Evolutionary conservation across 2,113 vertebrate species (phyloP).

Genomic region (Semnornis frantzii): DNA sequence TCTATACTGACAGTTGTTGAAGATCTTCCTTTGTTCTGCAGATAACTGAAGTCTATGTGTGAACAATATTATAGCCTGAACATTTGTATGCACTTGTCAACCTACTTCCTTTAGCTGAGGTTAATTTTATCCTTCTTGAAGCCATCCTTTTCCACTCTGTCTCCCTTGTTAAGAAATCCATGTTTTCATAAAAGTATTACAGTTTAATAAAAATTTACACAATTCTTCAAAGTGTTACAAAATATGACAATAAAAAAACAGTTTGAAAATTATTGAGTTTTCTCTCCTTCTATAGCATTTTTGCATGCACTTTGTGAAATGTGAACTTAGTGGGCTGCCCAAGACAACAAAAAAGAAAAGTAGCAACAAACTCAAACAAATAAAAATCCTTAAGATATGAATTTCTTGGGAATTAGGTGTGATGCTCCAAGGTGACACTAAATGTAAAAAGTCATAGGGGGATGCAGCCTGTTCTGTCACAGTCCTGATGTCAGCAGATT

Average conservation of each 20-base stretch:
- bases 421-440: slow-evolving; percentile 43
- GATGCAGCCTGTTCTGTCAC: not conserved
- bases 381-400: not conserved
- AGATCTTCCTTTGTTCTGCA: too few relatives aligned
- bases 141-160: too few relatives aligned
- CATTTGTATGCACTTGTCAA: too few relatives aligned
- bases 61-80: too few relatives aligned
- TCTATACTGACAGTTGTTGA: too few relatives aligned
- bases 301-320: not conserved
- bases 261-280: not conserved
- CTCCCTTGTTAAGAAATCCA: too few relatives aligned
- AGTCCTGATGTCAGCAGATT: slow-evolving; percentile 24
- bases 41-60: too few relatives aligned
- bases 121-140: too few relatives aligned
- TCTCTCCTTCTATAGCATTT: not conserved
- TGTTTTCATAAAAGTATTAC: too few relatives aligned
- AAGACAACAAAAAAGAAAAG: not conserved
- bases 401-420: not conserved
- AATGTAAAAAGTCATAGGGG: not conserved
- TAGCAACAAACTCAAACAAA: not conserved
- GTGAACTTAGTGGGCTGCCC: not conserved
- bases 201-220: too few relatives aligned
- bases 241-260: not conserved
- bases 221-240: too few relatives aligned
- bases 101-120: too few relatives aligned